phyloP scores from a whole-genome alignment of 1,140 invertebrate genomes.

The Lasioglossum albipes region DNA sequence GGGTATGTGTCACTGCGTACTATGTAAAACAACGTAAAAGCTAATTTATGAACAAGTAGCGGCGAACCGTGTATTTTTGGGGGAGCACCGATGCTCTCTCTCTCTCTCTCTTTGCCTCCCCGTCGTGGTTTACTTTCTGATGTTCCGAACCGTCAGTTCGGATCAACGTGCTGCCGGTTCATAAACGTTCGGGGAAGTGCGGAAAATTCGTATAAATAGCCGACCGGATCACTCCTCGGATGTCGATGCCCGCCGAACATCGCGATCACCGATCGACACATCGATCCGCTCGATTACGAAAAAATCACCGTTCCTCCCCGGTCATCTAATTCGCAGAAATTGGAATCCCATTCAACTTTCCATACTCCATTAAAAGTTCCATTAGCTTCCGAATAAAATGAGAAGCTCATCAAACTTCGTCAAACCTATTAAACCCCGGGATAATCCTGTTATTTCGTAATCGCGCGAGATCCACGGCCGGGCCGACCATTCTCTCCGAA shows the following conservation, averaged over 20 bases:
- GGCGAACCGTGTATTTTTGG: slow-evolving; percentile 40
- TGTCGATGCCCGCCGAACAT: too few relatives aligned
- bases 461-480: too few relatives aligned
- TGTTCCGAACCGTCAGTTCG: slow-evolving; percentile 1
- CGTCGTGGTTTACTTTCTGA: slow-evolving; percentile 32
- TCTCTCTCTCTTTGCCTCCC: not conserved
- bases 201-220: slow-evolving; percentile 9
- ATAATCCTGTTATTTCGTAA: too few relatives aligned
- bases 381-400: too few relatives aligned
- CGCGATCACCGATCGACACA: too few relatives aligned
- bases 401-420: too few relatives aligned
- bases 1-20: not conserved
- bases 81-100: not conserved
- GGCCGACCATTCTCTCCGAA: too few relatives aligned
- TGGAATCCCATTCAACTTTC: not conserved
- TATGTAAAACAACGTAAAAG: slow-evolving; percentile 37
- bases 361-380: not conserved
- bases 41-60: slow-evolving; percentile 41
- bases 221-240: not conserved
- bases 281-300: too few relatives aligned
- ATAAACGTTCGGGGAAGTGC: not conserved
- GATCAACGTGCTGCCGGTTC: not conserved
- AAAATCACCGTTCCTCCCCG: too few relatives aligned
- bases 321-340: not conserved
- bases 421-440: too few relatives aligned